A percentile compares a stretch with the other conserved stretches of the same genome.
phyloP scores from a whole-genome alignment of 2,797 vertebrate species.

The Ctenopoma multispine region DNA sequence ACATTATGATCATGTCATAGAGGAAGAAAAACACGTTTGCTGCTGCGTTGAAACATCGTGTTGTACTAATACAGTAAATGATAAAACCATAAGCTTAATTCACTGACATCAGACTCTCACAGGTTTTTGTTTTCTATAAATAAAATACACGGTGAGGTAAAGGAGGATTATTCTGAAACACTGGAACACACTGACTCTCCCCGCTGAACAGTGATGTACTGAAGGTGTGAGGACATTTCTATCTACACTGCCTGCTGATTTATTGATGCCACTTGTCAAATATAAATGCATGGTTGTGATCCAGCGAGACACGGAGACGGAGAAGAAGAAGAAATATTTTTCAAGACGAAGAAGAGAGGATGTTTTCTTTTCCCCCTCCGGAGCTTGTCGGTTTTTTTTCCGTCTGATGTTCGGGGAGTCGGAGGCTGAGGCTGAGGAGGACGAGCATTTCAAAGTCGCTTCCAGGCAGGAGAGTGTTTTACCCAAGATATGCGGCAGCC shows the following conservation, averaged over 20 bases:
- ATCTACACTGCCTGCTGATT: slow-evolving; percentile 66
- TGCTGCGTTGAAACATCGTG: no score
- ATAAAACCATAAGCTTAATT: no score
- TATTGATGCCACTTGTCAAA: slow-evolving; percentile 77
- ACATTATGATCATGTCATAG: no score
- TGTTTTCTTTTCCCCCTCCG: slow-evolving; percentile 43
- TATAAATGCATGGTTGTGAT: slow-evolving; percentile 70
- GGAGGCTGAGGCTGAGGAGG: slow-evolving; percentile 41
- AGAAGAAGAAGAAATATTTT: slow-evolving; percentile 45
- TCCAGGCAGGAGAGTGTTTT: slow-evolving; percentile 62
- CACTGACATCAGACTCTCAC: neutral
- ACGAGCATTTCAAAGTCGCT: slow-evolving; percentile 57
- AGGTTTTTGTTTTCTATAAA: slow-evolving; percentile 16
- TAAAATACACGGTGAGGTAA: slow-evolving; percentile 31
- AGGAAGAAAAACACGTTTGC: no score
- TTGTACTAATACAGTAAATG: no score
- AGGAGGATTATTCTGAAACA: slow-evolving; percentile 10
- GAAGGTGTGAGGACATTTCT: slow-evolving; percentile 72
- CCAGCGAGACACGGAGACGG: slow-evolving; percentile 39
- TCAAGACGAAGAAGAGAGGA: slow-evolving; percentile 38
- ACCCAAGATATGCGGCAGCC: slow-evolving; percentile 61
- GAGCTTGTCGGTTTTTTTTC: slow-evolving; percentile 51
- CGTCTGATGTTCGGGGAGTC: slow-evolving; percentile 56
- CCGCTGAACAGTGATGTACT: slow-evolving; percentile 39
- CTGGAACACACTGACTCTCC: slow-evolving; percentile 26